Evolutionary conservation across 2,888 invertebrate genomes (phyloP).

Genomic region (Ctena decussata): DNA sequence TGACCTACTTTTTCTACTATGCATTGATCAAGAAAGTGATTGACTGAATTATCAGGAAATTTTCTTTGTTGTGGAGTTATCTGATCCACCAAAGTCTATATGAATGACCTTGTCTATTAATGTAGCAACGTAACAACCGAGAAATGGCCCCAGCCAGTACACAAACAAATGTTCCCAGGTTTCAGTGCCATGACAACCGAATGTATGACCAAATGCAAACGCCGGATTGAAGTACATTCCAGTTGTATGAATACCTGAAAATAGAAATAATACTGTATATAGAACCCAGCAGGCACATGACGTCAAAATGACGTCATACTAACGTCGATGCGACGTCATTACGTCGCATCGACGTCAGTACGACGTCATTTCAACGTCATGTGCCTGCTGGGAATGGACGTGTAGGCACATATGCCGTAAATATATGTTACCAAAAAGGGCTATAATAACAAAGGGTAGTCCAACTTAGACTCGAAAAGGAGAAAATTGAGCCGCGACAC

Average conservation of each 20-base stretch:
- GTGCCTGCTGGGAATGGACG: too few species aligned
- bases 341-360: too few species aligned
- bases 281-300: neutral
- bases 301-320: too few species aligned
- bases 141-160: slow-evolving; percentile 95
- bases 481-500: too few species aligned
- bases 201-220: slow-evolving; percentile 95
- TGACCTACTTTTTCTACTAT: too few species aligned
- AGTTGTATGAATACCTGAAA: slow-evolving; percentile 94
- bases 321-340: too few species aligned
- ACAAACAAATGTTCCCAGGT: slow-evolving; percentile 94
- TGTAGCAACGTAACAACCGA: slow-evolving; percentile 87
- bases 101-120: slow-evolving; percentile 66
- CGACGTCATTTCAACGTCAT: too few species aligned
- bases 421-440: too few species aligned
- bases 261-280: neutral
- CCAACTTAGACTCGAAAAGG: too few species aligned
- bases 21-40: too few species aligned
- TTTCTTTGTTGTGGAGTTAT: slow-evolving; percentile 22
- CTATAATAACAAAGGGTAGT: too few species aligned
- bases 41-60: neutral
- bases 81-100: slow-evolving; percentile 56
- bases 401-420: too few species aligned
- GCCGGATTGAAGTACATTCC: slow-evolving; percentile 98
- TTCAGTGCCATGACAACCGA: slow-evolving; percentile 95